A percentile compares a stretch with the other conserved stretches of the same genome.
These are phyloP conservation scores for Conistra vaccinii DNA, from an alignment of 2,888 invertebrate genomes.

Conservation along the genomic window DNA sequence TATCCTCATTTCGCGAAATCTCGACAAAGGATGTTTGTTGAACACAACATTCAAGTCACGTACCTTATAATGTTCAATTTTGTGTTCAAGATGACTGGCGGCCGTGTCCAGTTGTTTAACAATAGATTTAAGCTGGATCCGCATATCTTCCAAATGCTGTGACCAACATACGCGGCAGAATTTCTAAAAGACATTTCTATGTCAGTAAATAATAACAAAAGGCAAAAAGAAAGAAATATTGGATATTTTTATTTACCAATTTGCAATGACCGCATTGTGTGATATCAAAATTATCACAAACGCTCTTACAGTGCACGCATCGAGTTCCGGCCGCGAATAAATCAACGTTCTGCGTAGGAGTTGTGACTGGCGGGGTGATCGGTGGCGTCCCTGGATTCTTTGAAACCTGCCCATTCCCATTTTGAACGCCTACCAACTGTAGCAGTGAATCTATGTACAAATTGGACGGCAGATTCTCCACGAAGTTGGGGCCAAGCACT, in stretches of 20 bases:
- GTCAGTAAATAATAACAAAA: constrained; percentile 24
- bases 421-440: constrained; percentile 82
- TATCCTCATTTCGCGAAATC: constrained; percentile 41
- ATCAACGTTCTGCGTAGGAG: constrained; percentile 76
- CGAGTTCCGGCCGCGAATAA: constrained; percentile 80
- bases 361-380: constrained; percentile 61
- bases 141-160: constrained; percentile 91
- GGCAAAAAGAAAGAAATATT: constrained; percentile 1
- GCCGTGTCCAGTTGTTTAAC: constrained; percentile 90
- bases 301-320: constrained; percentile 81
- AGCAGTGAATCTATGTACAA: constrained; percentile 92
- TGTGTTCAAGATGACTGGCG: constrained; percentile 87
- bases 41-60: constrained; percentile 55
- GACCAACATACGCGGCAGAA: constrained; percentile 92
- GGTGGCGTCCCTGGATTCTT: constrained; percentile 73
- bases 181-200: constrained; percentile 80
- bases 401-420: constrained; percentile 42
- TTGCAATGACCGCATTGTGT: constrained; percentile 91
- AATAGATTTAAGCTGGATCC: constrained; percentile 90
- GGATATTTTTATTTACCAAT: constrained; percentile 82
- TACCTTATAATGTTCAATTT: constrained; percentile 90
- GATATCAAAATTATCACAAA: constrained; percentile 79
- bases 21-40: constrained; percentile 33
- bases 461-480: constrained; percentile 92
- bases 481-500: constrained; percentile 86